Base-by-base conservation (phyloP, 2,113 vertebrate species). In the Myodes glareolus region DNA sequence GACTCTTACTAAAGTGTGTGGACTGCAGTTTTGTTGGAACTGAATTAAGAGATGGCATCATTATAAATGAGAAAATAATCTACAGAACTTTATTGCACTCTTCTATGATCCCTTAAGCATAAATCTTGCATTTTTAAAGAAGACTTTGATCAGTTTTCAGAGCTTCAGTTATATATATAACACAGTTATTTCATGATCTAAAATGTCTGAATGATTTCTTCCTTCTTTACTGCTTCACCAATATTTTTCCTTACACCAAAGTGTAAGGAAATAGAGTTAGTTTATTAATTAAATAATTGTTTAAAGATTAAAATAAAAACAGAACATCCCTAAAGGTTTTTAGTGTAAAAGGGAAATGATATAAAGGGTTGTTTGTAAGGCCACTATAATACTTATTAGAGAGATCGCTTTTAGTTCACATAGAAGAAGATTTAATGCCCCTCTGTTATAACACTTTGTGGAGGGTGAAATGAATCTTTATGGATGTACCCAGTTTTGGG, bases 21-120 rank as follows among this genome's bases (percentile, higher is more conserved):
- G 39, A 55, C 72, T 84, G 55, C 70, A 65, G 77, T 89, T 36
- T 95, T 92, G 94, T 92, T 97, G 78, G 82, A 94, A 63, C 72
- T 84, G 55, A 68, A 29, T 94, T 91, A 80, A 50, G 78, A 81
- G 5, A 55, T 81, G 50, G 50, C 55, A 93, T 96, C 77, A 92
- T 78, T 96, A 78, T 89, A 58, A 97, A 90, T 95, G 94, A 88
- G 94, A 96, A 92, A 92, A 91, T 92, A 92, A 93, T 97, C 88
- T 96, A 89, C 23, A 70, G 80, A 88, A 89, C 87, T 80, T 70
- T 86, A 72, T 86, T 88, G 39, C 96, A 97, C 42, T 97, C 95
- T 87, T 91, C 94, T 92, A 58, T 86, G 89, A 2, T 85, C 23
- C 95, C 50, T 63, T 81, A 91, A 85, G 14, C 81, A 95, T 65